Evolutionary conservation across 2,888 invertebrate species (phyloP).

Genomic region (Spisula solida): DNA sequence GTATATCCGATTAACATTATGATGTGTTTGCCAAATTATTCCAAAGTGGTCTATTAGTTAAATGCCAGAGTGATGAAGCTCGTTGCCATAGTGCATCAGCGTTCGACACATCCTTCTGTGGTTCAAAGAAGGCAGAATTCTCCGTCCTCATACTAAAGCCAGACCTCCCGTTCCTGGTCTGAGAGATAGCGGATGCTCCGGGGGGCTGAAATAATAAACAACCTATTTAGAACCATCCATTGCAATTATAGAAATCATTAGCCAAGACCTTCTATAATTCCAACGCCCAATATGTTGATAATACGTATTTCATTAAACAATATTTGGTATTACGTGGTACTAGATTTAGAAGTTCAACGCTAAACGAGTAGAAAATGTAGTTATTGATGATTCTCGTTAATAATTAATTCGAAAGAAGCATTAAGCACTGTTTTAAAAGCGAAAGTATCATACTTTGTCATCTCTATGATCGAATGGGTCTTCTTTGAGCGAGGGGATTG

Average conservation of each 20-base stretch:
- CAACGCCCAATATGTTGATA: no score
- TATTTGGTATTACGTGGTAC: no score
- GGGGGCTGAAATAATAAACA: conserved; percentile 38
- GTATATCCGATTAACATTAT: neutral
- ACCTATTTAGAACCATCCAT: neutral
- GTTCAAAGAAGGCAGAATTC: conserved; percentile 65
- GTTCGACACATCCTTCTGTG: conserved; percentile 28
- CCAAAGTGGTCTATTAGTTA: conserved; percentile 25
- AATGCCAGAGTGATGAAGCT: conserved; percentile 63
- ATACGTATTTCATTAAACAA: no score
- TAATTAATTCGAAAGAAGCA: no score
- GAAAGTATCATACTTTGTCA: neutral
- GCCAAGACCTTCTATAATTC: no score
- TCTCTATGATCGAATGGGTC: conserved; percentile 71
- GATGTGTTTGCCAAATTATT: neutral
- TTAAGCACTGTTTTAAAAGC: neutral
- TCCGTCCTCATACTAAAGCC: conserved; percentile 60
- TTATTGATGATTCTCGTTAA: no score
- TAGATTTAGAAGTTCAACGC: no score
- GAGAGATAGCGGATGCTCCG: conserved; percentile 68
- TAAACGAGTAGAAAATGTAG: no score
- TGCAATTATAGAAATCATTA: no score
- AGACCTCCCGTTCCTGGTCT: conserved; percentile 60
- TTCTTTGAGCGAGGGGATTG: conserved; percentile 69
- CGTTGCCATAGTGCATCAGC: conserved; percentile 58